A percentile compares a stretch with the other conserved stretches of the same genome.
These are phyloP conservation scores for Protonemura montana DNA, from an alignment of 2,888 invertebrate species.

Conservation along the genomic window DNA sequence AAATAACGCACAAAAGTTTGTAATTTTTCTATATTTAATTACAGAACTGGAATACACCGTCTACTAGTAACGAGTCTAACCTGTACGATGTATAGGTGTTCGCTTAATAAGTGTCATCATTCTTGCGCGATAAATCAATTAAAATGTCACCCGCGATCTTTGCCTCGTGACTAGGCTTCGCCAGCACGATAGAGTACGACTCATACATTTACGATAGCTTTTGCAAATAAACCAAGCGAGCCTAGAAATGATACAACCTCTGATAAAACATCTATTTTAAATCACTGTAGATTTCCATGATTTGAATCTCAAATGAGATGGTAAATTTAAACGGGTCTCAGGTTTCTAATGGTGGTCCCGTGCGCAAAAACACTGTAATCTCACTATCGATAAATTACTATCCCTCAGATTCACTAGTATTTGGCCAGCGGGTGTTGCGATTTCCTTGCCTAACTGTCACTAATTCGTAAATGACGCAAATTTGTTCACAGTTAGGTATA, in stretches of 20 bases:
- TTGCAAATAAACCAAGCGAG: not conserved
- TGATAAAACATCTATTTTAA: not conserved
- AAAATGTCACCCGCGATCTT: not conserved
- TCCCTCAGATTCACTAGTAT: not conserved
- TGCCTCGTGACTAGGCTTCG: not conserved
- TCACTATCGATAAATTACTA: not conserved
- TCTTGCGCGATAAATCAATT: not conserved
- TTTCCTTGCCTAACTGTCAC: not conserved
- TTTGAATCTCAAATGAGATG: not conserved
- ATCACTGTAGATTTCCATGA: not conserved
- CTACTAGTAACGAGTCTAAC: no score
- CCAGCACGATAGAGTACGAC: not conserved
- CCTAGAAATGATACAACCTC: not conserved
- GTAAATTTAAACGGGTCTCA: not conserved
- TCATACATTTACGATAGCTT: not conserved
- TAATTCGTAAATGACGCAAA: conserved; percentile 12
- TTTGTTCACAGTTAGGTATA: not conserved
- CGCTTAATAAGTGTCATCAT: no score
- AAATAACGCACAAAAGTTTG: no score
- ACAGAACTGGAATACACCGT: no score
- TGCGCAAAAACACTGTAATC: not conserved
- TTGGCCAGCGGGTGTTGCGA: not conserved
- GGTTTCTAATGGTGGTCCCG: not conserved
- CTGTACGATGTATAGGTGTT: no score
- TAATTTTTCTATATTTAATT: no score